Conservation (phyloP, 92 coral and sea anemone genomes). For the Ricordea florida region DNA sequence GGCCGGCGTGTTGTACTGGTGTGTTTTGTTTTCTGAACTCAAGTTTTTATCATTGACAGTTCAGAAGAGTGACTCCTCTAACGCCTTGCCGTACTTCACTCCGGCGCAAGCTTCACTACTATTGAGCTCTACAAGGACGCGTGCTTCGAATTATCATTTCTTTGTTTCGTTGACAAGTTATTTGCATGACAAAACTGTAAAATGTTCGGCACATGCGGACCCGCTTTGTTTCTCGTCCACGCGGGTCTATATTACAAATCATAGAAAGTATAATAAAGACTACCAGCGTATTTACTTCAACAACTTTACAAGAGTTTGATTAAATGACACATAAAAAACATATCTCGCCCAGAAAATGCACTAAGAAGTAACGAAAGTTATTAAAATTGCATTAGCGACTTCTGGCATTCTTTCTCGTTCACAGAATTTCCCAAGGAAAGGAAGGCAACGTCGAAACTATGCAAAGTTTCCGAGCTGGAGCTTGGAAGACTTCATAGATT, state of each 20-base stretch:
- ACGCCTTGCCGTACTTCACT: too few relatives aligned
- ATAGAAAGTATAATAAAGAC: slow-evolving; percentile 9
- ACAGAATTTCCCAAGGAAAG: slow-evolving; percentile 1
- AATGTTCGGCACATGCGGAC: slow-evolving; percentile 61
- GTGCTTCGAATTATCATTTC: slow-evolving; percentile 44
- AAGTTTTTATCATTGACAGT: not conserved
- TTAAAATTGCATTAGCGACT: slow-evolving; percentile 6
- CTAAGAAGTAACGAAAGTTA: slow-evolving; percentile 9
- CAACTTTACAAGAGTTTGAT: slow-evolving; percentile 13
- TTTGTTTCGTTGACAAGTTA: slow-evolving; percentile 67
- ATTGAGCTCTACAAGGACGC: slow-evolving; percentile 33
- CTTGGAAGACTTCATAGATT: slow-evolving; percentile 6
- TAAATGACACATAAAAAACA: slow-evolving; percentile 13
- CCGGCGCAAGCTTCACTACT: not conserved
- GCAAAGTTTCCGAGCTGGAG: not conserved
- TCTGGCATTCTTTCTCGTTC: not conserved
- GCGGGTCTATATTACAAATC: slow-evolving; percentile 56
- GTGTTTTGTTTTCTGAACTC: not conserved
- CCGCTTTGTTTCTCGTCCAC: slow-evolving; percentile 59
- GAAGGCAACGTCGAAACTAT: not conserved
- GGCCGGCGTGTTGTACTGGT: too few relatives aligned
- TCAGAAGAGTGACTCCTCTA: not conserved
- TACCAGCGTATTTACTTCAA: slow-evolving; percentile 37
- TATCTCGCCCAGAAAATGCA: not conserved
- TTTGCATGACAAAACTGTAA: slow-evolving; percentile 70